These are phyloP conservation scores for Choreutis nemorana DNA, from an alignment of 2,888 invertebrate genomes.

Conservation along the genomic window DNA sequence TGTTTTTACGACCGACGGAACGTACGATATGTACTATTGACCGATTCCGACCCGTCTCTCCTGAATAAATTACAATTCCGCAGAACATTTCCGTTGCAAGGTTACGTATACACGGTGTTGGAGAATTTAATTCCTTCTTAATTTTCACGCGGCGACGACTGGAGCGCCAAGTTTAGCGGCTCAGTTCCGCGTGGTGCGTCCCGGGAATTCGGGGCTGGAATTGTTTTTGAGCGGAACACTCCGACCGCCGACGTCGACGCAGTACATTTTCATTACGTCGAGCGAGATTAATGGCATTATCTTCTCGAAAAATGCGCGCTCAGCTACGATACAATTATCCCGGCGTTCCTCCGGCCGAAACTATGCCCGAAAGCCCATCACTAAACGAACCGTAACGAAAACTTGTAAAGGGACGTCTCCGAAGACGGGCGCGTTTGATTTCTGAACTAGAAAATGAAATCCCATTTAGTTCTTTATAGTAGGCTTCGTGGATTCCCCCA, in stretches of 20 bases:
- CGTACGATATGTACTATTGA: conserved; percentile 12
- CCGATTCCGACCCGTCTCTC: conserved; percentile 32
- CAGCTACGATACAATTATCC: conserved; percentile 42
- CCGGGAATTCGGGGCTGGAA: conserved; percentile 23
- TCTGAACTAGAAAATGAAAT: conserved; percentile 60
- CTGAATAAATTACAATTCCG: conserved; percentile 45
- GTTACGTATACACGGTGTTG: too few species aligned
- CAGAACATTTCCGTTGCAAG: too few species aligned
- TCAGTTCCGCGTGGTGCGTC: conserved; percentile 19
- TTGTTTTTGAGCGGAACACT: conserved; percentile 9
- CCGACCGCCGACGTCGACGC: conserved; percentile 18
- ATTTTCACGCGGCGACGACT: conserved; percentile 8
- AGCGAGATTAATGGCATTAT: conserved; percentile 50
- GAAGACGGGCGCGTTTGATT: conserved; percentile 47
- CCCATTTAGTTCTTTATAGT: conserved; percentile 39
- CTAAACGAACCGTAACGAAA: conserved; percentile 32
- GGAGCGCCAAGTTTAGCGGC: conserved; percentile 17
- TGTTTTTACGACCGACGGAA: conserved; percentile 15
- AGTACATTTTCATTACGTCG: conserved; percentile 45
- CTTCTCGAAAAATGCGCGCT: conserved; percentile 45
- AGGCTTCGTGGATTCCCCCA: conserved; percentile 22
- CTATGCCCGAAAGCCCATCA: conserved; percentile 15
- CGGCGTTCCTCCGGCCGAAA: conserved; percentile 15
- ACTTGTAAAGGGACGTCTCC: conserved; percentile 28
- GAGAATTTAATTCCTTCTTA: conserved; percentile 22